Evolutionary conservation across 1,140 invertebrate species (phyloP), one percentile per base, ranked within the genome.

Genomic region (Heliconius congener): DNA sequence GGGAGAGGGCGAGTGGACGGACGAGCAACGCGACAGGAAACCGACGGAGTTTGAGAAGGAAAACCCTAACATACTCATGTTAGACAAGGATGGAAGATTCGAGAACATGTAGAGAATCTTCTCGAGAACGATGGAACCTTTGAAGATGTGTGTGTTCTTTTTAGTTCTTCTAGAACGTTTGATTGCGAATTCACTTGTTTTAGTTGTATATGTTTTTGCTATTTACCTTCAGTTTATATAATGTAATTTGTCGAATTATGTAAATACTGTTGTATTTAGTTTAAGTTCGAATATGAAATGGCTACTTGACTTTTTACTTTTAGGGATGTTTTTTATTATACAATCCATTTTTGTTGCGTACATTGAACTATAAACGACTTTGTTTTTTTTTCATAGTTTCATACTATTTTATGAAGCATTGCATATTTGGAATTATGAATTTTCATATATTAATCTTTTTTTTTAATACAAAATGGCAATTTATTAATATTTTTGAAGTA

Each of bases 1-100:
- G 23, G 93, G 95, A 90, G 86, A 96, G 95, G 88, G 95, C 88
- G 86, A 96, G 96, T 97, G 96, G 96, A 96, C 96, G 34, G 95
- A 96, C 87, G 95, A 96, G 83, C 96, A 97, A 87, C 90, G 96
- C 60, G 94, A 94, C 73, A 93, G 96, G 82, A 96, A 97, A 82
- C 96, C 96, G 18, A 97, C 96, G 6, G 96, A 97, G 73, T 97
- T 97, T 85, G 97, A 97, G 91, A 96, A 96, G 84, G 97, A 97
- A 91, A 97, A 97, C 95, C 97, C 97, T 13, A 97, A 97, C 90
- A 97, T 97, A 87, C 94, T 97, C 4, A 95, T 97, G 96, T 90
- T 97, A 71, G 96, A 97, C 89, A 96, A 96, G 74, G 97, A 97
- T 85, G 96, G 96, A 52, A 96, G 97, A 93, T 97, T 97, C 91